Evolutionary conservation across 2,113 vertebrate genomes (phyloP), one percentile per base, ranked within the genome.

Genomic region (Thalassoma bifasciatum): DNA sequence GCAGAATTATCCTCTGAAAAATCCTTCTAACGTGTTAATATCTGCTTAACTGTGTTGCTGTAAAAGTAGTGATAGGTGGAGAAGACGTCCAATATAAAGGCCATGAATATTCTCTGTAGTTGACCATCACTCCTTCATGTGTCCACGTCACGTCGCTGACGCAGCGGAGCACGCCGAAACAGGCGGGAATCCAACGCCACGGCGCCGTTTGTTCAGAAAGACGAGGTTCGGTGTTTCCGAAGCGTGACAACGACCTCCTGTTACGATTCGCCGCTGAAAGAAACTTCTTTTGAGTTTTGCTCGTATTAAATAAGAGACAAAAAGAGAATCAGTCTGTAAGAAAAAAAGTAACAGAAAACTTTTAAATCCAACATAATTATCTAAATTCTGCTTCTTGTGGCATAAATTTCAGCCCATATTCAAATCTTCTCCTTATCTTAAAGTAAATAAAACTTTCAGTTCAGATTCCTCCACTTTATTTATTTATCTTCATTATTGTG

Each of bases 1-100:
- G 52, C 59, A 58, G 46, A 67, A 24, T 58, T 21, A 19, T 37
- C 54, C 64, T 73, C 77, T 52, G 71, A 50, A 76, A n/a, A 59
- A 65, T 82, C 65, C 78, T 71, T 77, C 56, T 62, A 83, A 77
- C 21, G 17, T 88, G 75, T 89, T 88, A 72, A 83, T 89, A 89
- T 80, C 83, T 84, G 85, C 88, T 87, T 81, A 72, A 81, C 53
- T 86, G 88, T 89, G 80, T 91, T 81, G 73, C 83, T 85, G 86
- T 92, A 57, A 79, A 79, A 86, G 82, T 92, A 90, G 85, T 75
- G 75, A 80, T 88, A 89, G 88, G 82, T 76, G 21, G 51, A 76
- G 81, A 85, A 66, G 67, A 77, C 30, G 42, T 72, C 42, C 19
- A 78, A 53, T 66, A 78, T 83, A 63, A 84, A 78, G 74, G 81